phyloP scores from a whole-genome alignment of 2,797 vertebrate genomes.

The Heteromormyrus szaboi region DNA sequence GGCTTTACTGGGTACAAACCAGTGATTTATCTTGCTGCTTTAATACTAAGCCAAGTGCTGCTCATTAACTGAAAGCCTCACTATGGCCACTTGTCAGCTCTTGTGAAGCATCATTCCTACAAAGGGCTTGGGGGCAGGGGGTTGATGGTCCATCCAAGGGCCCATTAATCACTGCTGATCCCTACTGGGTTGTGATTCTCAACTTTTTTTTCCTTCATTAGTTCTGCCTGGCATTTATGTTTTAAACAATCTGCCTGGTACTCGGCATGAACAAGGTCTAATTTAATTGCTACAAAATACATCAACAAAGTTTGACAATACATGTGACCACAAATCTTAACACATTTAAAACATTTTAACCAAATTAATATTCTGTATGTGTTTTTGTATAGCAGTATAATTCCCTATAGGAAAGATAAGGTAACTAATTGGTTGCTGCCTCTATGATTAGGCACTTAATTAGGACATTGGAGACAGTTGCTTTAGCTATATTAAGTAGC shows the following conservation, averaged over 20 bases:
- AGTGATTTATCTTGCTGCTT: neutral
- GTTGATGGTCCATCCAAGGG: neutral
- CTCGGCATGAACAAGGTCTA: neutral
- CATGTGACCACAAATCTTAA: neutral
- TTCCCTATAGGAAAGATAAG: neutral
- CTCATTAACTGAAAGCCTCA: neutral
- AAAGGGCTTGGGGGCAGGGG: neutral
- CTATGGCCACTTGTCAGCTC: neutral
- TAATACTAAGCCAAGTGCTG: neutral
- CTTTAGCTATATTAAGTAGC: neutral
- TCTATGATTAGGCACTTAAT: neutral
- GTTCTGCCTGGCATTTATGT: neutral
- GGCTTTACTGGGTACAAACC: neutral
- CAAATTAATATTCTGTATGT: neutral
- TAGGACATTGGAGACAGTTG: neutral
- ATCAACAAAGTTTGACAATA: neutral
- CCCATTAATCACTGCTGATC: neutral
- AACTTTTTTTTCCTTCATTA: neutral
- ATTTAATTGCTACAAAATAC: neutral
- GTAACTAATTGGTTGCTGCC: neutral
- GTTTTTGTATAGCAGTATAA: neutral
- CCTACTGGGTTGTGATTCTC: neutral
- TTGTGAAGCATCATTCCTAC: neutral
- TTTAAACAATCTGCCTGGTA: neutral
- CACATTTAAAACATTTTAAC: neutral